Evolutionary conservation across 2,113 vertebrate species (phyloP).

Genomic region (Calyptomena viridis): DNA sequence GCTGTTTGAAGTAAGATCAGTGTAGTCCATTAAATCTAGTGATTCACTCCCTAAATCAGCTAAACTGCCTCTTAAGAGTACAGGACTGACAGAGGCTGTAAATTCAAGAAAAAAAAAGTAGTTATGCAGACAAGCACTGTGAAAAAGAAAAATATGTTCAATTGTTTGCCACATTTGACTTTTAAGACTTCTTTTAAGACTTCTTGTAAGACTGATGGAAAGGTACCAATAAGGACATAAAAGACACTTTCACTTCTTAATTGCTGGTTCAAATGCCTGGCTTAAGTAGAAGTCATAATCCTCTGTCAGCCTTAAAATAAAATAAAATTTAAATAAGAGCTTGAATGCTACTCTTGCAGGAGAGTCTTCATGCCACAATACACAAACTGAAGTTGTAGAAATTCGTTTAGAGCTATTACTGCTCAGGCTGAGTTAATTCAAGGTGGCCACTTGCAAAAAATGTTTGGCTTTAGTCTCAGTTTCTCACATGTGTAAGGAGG

Average conservation of each 20-base stretch:
- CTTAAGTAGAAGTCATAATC: background rate
- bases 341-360: background rate
- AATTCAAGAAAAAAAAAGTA: slow-evolving; percentile 3
- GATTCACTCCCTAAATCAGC: slow-evolving; percentile 56
- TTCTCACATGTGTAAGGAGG: background rate
- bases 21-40: slow-evolving; percentile 44
- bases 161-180: background rate
- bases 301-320: background rate
- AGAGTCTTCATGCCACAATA: background rate
- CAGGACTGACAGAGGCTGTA: slow-evolving; percentile 31
- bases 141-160: background rate
- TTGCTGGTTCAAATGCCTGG: background rate
- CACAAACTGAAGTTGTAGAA: background rate
- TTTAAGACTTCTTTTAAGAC: background rate
- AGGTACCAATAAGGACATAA: background rate
- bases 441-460: background rate
- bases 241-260: background rate
- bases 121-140: background rate
- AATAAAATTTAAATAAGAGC: background rate
- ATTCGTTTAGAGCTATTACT: background rate
- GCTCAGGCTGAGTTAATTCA: background rate
- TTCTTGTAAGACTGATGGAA: background rate
- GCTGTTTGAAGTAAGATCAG: slow-evolving; percentile 39
- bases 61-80: slow-evolving; percentile 46
- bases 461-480: background rate